Percentiles rank a stretch among this genome's conserved stretches.
Evolutionary conservation across 2,113 vertebrate genomes (phyloP).

Genomic region (Anolis carolinensis): DNA sequence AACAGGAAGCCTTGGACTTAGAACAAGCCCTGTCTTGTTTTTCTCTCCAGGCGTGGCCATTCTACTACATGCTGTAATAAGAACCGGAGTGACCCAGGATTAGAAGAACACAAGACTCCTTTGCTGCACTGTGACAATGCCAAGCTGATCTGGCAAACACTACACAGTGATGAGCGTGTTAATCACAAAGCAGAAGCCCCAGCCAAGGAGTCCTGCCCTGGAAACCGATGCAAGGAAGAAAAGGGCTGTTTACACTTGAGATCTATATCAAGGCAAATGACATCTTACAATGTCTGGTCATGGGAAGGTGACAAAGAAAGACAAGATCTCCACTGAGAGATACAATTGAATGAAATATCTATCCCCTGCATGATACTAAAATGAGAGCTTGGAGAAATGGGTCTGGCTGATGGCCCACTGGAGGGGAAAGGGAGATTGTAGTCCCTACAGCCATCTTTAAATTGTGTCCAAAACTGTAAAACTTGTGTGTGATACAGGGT

Average conservation of each 20-base stretch:
- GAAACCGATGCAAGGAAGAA: slow-evolving; percentile 7
- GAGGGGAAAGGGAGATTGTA: no score
- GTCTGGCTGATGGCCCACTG: neutral
- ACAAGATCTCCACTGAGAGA: neutral
- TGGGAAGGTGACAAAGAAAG: slow-evolving; percentile 8
- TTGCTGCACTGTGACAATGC: neutral
- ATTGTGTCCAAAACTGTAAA: no score
- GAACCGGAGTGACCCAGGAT: slow-evolving; percentile 31
- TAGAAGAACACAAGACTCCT: neutral
- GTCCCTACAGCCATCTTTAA: no score
- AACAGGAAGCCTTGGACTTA: slow-evolving; percentile 58
- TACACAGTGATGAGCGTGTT: rapidly evolving
- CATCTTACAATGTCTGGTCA: neutral
- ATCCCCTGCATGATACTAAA: neutral
- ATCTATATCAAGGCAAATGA: neutral
- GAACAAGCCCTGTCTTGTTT: slow-evolving; percentile 57
- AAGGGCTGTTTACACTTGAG: rapidly evolving
- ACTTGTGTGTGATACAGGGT: no score
- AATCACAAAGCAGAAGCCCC: neutral
- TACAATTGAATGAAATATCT: neutral
- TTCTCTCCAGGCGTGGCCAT: slow-evolving; percentile 49
- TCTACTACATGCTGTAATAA: slow-evolving; percentile 55
- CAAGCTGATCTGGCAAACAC: neutral
- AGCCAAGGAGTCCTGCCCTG: neutral
- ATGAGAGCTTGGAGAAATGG: neutral